phyloP scores from a whole-genome alignment of 2,888 invertebrate species.

The Synanthedon myopaeformis region DNA sequence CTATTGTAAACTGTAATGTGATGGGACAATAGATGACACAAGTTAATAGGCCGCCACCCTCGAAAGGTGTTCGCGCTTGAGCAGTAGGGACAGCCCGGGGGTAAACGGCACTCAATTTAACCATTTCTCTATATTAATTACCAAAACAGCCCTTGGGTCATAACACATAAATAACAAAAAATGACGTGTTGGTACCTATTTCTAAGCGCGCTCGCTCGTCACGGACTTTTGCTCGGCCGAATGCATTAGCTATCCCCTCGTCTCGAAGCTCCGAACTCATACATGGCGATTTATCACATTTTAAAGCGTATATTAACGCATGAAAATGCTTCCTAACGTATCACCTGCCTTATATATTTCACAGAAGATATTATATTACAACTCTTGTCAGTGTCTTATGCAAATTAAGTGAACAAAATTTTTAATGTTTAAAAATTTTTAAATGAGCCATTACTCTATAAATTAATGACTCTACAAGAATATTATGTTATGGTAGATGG shows the following conservation, averaged over 20 bases:
- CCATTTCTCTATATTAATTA: constrained; percentile 58
- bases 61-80: constrained; percentile 39
- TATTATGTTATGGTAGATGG: no score
- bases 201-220: constrained; percentile 77
- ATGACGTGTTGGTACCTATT: constrained; percentile 24
- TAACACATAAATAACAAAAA: constrained; percentile 49
- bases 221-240: constrained; percentile 69
- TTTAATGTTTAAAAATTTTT: no score
- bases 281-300: constrained; percentile 46
- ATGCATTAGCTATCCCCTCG: constrained; percentile 34
- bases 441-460: no score
- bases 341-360: constrained; percentile 25
- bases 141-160: constrained; percentile 37
- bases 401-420: no score
- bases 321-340: constrained; percentile 24
- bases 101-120: constrained; percentile 47
- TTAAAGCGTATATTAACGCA: constrained; percentile 33
- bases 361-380: background rate
- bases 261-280: constrained; percentile 32
- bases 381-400: no score
- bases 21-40: background rate
- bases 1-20: background rate
- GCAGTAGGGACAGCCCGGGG: constrained; percentile 30
- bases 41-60: constrained; percentile 1
- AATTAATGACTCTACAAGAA: no score